Conservation (phyloP, 1,140 invertebrate species). For the Apocrypta bakeri region DNA sequence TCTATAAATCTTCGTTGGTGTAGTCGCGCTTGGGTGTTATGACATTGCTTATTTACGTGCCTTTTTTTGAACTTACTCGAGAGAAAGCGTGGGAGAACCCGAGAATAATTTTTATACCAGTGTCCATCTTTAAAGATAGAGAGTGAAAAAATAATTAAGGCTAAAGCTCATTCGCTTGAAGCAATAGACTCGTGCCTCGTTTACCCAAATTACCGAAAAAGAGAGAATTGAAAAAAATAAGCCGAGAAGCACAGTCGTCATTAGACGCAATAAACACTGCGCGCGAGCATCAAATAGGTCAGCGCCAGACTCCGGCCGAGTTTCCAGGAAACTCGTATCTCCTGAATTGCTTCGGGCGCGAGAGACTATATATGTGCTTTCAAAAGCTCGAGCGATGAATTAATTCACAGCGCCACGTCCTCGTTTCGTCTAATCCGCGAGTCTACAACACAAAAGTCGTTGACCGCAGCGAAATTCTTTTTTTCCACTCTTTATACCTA, state of each 20-base stretch:
- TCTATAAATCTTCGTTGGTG: slow-evolving; percentile 48
- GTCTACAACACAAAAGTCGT: not conserved
- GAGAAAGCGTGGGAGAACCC: slow-evolving; percentile 40
- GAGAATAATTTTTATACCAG: slow-evolving; percentile 21
- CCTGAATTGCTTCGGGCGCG: slow-evolving; percentile 10
- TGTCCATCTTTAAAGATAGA: too few species aligned
- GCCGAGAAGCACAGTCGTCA: not conserved
- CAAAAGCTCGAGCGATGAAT: slow-evolving; percentile 12
- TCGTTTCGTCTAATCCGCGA: slow-evolving; percentile 10
- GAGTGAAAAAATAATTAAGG: too few species aligned
- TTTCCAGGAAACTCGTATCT: not conserved
- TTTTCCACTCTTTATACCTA: not conserved
- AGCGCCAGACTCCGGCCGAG: not conserved
- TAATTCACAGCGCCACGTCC: slow-evolving; percentile 5
- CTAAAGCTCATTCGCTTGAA: too few species aligned
- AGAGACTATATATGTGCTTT: not conserved
- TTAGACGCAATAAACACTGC: not conserved
- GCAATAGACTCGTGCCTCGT: not conserved
- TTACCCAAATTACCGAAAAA: not conserved
- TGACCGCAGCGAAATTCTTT: not conserved
- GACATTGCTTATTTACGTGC: slow-evolving; percentile 11
- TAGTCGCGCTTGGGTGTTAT: slow-evolving; percentile 48
- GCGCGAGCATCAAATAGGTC: slow-evolving; percentile 13
- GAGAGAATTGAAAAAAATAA: not conserved
- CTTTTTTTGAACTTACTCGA: not conserved